phyloP scores from a whole-genome alignment of 2,113 vertebrate species.

The Microcebus ravelobensis region DNA sequence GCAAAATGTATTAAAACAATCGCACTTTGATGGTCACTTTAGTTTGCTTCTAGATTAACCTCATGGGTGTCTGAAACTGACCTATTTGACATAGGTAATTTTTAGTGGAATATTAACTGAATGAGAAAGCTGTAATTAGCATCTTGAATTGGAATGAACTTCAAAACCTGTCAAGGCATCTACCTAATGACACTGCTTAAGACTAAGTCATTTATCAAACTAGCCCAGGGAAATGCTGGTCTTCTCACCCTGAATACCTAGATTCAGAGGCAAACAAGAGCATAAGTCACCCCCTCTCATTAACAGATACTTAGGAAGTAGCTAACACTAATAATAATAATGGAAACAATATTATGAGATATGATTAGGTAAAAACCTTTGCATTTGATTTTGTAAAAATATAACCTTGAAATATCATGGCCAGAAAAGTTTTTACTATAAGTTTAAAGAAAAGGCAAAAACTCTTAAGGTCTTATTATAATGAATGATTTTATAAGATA shows the following conservation, averaged over 20 bases:
- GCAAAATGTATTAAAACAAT: not conserved
- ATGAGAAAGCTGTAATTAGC: slow-evolving; percentile 19
- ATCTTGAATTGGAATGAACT: not conserved
- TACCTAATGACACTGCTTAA: not conserved
- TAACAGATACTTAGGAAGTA: not conserved
- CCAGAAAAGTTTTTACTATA: not conserved
- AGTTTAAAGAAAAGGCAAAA: not conserved
- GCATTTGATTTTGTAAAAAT: not conserved
- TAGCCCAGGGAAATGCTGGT: not conserved
- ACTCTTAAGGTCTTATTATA: not conserved
- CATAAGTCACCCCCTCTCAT: not conserved
- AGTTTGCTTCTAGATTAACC: not conserved
- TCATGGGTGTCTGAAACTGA: not conserved
- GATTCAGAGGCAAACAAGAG: not conserved
- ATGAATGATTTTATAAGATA: not conserved
- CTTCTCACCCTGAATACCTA: not conserved
- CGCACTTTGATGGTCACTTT: not conserved
- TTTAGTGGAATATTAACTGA: not conserved
- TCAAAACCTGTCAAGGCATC: not conserved
- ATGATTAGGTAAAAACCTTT: slow-evolving; percentile 16
- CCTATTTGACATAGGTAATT: not conserved
- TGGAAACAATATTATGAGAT: not conserved
- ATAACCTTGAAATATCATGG: not conserved
- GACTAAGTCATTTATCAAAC: slow-evolving; percentile 16
- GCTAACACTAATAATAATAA: not conserved